Evolutionary conservation across 2,797 vertebrate genomes (phyloP), one percentile per base, ranked within the genome.

Genomic region (Todus mexicanus): DNA sequence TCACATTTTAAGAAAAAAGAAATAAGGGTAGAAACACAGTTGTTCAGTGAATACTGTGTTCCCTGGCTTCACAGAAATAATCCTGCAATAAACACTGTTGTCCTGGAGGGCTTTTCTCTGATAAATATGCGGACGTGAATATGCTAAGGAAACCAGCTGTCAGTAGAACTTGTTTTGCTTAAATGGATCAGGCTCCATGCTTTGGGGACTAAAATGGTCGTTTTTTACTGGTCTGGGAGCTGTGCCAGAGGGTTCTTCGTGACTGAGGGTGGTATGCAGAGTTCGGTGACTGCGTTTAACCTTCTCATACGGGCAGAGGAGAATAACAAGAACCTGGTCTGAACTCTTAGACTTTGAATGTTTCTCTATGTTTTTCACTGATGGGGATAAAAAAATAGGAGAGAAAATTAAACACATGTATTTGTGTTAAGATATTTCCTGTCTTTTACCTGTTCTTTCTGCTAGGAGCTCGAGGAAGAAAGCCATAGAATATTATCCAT

Each of bases 141-240:
- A 91, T 88, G 89, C 89, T 96, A 84, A 96, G 96, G 94, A 96
- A 95, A 78, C 92, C 95, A 96, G 97, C 97, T 97, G 97, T 96
- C 96, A 93, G 77, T 84, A 90, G 94, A 92, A 91, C 94, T 96
- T 94, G 90, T 97, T 97, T 96, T 92, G 74, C 95, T 97, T 97
- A 96, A 96, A 94, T 92, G 92, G 83, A 96, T 92, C 51, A 87
- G 84, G 51, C 84, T 89, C 92, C 91, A 79, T 87, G 79, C 80
- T 93, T 95, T 85, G 87, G 95, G 91, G 95, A 89, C 93, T 87
- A 79, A 95, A 88, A 96, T 96, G 95, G 95, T 97, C 79, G 0
- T 75, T 95, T 92, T 95, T 97, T 95, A 94, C 94, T 96, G 91
- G 96, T 93, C 98, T 96, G 97, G 97, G 97, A 98, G 92, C 86